phyloP scores from a whole-genome alignment of 2,888 invertebrate genomes.

The Enoplolaimus lenunculus region DNA sequence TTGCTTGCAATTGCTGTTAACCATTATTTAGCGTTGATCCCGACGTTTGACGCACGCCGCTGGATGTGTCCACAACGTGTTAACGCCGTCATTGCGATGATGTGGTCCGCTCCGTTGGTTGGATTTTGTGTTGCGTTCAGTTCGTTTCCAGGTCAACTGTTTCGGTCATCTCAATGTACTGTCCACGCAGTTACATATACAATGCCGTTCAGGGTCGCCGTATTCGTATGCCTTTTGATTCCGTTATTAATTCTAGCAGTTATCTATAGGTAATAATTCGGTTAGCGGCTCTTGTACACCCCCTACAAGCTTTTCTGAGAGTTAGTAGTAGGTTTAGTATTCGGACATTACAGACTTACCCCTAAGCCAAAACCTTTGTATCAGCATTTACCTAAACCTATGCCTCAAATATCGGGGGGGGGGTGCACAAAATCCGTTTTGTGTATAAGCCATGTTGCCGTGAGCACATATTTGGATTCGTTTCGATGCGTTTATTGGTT shows the following conservation, averaged over 20 bases:
- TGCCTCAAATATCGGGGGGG: too few species aligned
- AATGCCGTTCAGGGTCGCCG: background rate
- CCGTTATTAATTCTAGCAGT: background rate
- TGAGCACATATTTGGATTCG: too few species aligned
- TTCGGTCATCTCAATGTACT: background rate
- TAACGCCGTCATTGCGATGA: background rate
- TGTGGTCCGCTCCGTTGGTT: background rate
- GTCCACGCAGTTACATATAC: background rate
- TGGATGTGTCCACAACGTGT: background rate
- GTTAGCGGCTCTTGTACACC: too few species aligned
- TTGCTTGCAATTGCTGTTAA: conserved; percentile 11
- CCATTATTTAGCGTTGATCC: conserved; percentile 7
- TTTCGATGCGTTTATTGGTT: too few species aligned
- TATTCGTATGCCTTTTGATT: background rate
- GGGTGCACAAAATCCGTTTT: too few species aligned
- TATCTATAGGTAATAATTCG: background rate
- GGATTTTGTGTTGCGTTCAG: background rate
- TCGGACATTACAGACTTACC: too few species aligned
- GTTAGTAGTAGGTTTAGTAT: too few species aligned
- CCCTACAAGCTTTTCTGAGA: too few species aligned
- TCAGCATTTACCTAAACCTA: too few species aligned
- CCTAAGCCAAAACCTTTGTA: too few species aligned
- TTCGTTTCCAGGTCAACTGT: background rate
- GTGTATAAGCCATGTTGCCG: too few species aligned
- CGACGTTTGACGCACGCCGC: background rate